Percentiles rank a stretch among this genome's conserved stretches.
Conservation (phyloP, 2,797 vertebrate genomes). For the Fistularia commersonii region DNA sequence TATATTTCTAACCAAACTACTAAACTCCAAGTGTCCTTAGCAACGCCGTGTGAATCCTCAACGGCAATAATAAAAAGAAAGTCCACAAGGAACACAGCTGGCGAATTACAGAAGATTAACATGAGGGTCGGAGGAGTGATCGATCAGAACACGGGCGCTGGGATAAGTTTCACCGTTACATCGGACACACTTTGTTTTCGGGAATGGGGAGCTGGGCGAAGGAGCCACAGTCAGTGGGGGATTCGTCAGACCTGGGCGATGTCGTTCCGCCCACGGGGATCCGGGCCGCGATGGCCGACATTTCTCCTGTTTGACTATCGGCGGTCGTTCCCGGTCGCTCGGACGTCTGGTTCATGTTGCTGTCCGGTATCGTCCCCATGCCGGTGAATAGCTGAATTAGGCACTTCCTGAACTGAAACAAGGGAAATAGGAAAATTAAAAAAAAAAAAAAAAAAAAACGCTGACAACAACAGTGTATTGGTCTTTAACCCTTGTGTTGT, state of each 20-base stretch:
- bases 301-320: constrained; percentile 75
- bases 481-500: too few relatives aligned
- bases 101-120: constrained; percentile 11
- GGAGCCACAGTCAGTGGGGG: constrained; percentile 60
- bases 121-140: constrained; percentile 6
- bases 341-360: constrained; percentile 67
- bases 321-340: constrained; percentile 63
- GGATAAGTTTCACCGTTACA: constrained; percentile 44
- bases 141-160: constrained; percentile 5
- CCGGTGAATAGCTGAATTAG: constrained; percentile 80
- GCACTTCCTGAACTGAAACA: constrained; percentile 84
- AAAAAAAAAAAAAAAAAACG: too few relatives aligned
- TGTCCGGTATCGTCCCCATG: constrained; percentile 47
- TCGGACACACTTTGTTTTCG: constrained; percentile 79
- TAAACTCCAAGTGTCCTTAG: constrained; percentile 7
- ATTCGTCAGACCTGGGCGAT: constrained; percentile 58
- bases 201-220: constrained; percentile 70
- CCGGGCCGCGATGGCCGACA: constrained; percentile 68
- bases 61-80: background rate
- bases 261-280: constrained; percentile 50
- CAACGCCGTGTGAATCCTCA: background rate
- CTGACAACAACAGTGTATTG: too few relatives aligned
- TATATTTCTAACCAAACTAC: constrained; percentile 9
- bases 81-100: constrained; percentile 10
- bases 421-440: too few relatives aligned